phyloP scores from a whole-genome alignment of 2,797 vertebrate species.

The Atherinosoma microstoma region DNA sequence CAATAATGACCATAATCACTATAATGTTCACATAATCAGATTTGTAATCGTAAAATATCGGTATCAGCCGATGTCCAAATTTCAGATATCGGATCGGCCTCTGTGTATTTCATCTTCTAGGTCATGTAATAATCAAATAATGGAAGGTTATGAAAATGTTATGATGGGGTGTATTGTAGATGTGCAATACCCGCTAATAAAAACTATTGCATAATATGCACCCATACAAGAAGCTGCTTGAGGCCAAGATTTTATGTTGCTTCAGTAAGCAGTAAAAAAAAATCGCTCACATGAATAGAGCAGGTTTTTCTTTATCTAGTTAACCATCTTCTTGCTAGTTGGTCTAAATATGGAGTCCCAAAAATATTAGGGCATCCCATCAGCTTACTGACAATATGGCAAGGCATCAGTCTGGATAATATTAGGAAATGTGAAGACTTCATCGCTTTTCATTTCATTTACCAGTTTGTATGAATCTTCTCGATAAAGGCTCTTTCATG shows the following conservation, averaged over 20 bases:
- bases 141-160: background rate
- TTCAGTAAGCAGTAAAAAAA: slow-evolving; percentile 43
- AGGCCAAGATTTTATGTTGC: slow-evolving; percentile 33
- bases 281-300: slow-evolving; percentile 31
- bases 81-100: no score
- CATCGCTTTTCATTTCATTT: background rate
- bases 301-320: slow-evolving; percentile 21
- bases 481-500: slow-evolving; percentile 19
- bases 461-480: background rate
- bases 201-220: background rate
- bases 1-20: no score
- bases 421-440: background rate
- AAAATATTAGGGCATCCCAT: background rate
- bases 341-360: background rate
- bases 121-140: slow-evolving; percentile 3
- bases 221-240: slow-evolving; percentile 24
- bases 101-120: background rate
- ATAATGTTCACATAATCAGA: no score
- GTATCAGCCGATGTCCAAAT: no score
- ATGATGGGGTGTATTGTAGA: background rate
- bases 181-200: background rate
- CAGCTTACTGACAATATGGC: background rate
- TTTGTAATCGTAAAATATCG: no score
- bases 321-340: background rate
- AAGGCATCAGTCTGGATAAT: background rate